Conservation (phyloP, 1,140 invertebrate species). For the Anastrepha obliqua region DNA sequence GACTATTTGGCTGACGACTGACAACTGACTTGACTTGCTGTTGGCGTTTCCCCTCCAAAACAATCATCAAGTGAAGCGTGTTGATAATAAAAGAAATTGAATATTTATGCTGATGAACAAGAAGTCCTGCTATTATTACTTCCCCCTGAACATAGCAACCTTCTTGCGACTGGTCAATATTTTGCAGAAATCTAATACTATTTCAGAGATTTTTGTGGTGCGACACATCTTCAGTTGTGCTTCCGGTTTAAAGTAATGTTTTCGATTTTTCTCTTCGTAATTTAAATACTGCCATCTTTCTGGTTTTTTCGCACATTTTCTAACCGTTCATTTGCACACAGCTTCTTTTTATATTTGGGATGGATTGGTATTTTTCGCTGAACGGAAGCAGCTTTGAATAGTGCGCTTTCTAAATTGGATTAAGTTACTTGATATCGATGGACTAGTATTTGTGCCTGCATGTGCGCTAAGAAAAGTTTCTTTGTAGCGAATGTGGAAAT, state of each 20-base stretch:
- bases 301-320: background rate
- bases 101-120: constrained; percentile 50
- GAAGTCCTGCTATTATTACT: background rate
- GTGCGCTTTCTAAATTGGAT: constrained; percentile 4
- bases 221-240: background rate
- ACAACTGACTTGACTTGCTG: background rate
- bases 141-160: background rate
- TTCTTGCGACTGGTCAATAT: background rate
- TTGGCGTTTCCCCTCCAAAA: background rate
- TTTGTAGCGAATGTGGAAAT: background rate
- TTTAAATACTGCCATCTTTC: background rate
- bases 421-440: background rate
- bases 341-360: background rate
- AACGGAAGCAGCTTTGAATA: constrained; percentile 13
- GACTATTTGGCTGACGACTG: background rate
- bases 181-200: constrained; percentile 19
- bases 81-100: constrained; percentile 51
- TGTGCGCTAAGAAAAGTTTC: background rate
- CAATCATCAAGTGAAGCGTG: background rate
- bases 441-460: background rate
- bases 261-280: background rate
- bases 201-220: background rate
- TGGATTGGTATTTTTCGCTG: background rate
- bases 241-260: background rate
- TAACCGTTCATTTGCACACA: background rate